Conservation (phyloP, 2,797 vertebrate species). For the Acrocephalus scirpaceus region DNA sequence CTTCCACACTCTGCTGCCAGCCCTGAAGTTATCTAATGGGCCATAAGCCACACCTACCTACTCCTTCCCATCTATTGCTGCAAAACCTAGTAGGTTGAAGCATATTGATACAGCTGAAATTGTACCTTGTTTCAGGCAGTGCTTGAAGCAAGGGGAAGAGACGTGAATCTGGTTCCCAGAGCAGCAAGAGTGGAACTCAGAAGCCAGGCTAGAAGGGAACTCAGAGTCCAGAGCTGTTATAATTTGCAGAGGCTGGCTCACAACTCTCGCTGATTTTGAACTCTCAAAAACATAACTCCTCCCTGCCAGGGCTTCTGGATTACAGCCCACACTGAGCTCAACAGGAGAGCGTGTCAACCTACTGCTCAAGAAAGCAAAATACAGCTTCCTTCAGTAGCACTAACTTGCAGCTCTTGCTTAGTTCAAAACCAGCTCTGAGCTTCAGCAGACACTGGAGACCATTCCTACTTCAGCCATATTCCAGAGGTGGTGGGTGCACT, state of each 20-base stretch:
- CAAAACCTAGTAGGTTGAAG: not conserved
- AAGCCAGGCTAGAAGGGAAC: not conserved
- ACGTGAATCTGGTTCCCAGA: not conserved
- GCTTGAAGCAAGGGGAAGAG: not conserved
- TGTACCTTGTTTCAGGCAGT: not conserved
- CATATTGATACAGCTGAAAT: not conserved
- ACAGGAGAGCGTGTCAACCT: not conserved
- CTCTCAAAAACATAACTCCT: not conserved
- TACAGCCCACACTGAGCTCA: constrained; percentile 6
- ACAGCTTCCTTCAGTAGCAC: not conserved
- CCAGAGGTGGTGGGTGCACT: not conserved
- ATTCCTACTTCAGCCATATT: not conserved
- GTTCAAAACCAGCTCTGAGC: not conserved
- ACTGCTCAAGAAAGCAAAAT: constrained; percentile 14
- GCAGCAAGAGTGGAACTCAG: not conserved
- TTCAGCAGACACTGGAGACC: not conserved
- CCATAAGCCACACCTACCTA: not conserved
- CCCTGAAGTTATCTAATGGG: not conserved
- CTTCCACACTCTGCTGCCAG: not conserved
- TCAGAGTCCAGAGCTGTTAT: not conserved
- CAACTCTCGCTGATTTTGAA: not conserved
- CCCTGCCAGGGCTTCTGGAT: not conserved
- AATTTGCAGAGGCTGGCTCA: not conserved
- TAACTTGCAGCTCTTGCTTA: not conserved
- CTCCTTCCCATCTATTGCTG: not conserved